These are phyloP conservation scores for Pristiophorus japonicus DNA, from an alignment of 2,113 vertebrate species.

Conservation along the genomic window DNA sequence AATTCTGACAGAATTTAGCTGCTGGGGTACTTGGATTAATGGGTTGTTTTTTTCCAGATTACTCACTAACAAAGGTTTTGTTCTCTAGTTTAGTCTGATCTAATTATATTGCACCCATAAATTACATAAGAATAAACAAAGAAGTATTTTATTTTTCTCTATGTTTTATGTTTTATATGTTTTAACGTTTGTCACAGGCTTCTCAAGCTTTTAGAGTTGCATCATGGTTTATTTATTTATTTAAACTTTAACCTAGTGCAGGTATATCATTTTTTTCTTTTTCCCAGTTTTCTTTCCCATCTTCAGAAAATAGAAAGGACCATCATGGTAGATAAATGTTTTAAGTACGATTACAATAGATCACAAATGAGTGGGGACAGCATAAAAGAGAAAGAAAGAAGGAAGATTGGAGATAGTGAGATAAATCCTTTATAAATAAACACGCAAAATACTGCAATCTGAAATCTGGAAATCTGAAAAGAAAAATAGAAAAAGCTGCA, in stretches of 20 bases:
- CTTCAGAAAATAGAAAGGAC: not conserved
- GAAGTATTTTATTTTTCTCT: not conserved
- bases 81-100: not conserved
- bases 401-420: not conserved
- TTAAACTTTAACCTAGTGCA: not conserved
- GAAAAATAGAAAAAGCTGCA: not conserved
- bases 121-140: not conserved
- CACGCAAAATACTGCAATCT: not conserved
- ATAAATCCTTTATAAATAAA: not conserved
- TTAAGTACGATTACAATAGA: not conserved
- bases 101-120: not conserved
- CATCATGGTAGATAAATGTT: not conserved
- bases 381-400: not conserved
- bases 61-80: not conserved
- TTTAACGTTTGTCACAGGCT: too few species aligned
- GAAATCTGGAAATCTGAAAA: not conserved
- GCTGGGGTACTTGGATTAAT: not conserved
- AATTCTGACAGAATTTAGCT: conserved; percentile 30
- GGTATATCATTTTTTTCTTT: not conserved
- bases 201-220: not conserved
- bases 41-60: not conserved
- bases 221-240: not conserved
- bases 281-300: not conserved
- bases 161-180: not conserved
- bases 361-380: not conserved